Percentiles rank a stretch among this genome's conserved stretches.
Evolutionary conservation across 2,113 vertebrate species (phyloP).

Genomic region (Thamnaconus septentrionalis): DNA sequence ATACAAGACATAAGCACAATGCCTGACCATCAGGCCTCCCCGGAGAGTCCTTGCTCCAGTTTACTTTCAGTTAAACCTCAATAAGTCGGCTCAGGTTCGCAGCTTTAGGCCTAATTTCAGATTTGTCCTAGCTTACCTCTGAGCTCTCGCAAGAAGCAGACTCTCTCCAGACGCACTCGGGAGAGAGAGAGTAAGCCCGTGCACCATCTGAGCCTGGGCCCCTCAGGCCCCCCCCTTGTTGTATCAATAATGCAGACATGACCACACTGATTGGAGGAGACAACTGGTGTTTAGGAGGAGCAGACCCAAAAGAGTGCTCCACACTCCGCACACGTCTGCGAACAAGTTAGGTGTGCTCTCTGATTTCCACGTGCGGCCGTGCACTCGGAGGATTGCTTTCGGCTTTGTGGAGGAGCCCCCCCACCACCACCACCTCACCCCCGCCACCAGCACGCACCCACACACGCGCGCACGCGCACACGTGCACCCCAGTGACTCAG

Average conservation of each 20-base stretch:
- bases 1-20: slow-evolving; percentile 55
- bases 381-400: slow-evolving; percentile 65
- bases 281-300: slow-evolving; percentile 84
- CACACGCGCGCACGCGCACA: slow-evolving; percentile 1
- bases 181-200: slow-evolving; percentile 60
- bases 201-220: slow-evolving; percentile 81
- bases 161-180: slow-evolving; percentile 72
- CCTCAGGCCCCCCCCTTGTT: slow-evolving; percentile 63
- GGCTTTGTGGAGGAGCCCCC: slow-evolving; percentile 10
- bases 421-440: slow-evolving; percentile 1
- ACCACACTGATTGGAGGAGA: slow-evolving; percentile 89
- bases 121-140: slow-evolving; percentile 49
- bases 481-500: slow-evolving; percentile 33
- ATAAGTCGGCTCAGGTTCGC: slow-evolving; percentile 32
- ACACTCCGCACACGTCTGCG: slow-evolving; percentile 34
- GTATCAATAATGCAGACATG: slow-evolving; percentile 87
- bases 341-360: slow-evolving; percentile 78
- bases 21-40: slow-evolving; percentile 69
- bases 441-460: neutral
- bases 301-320: slow-evolving; percentile 74
- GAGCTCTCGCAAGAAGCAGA: slow-evolving; percentile 35
- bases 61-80: slow-evolving; percentile 78
- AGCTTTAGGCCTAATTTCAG: slow-evolving; percentile 39
- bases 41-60: slow-evolving; percentile 71
- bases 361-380: slow-evolving; percentile 83